Percentiles rank a stretch among this genome's conserved stretches.
These are phyloP conservation scores for Zophobas atratus DNA, from an alignment of 1,140 invertebrate species.

Conservation along the genomic window DNA sequence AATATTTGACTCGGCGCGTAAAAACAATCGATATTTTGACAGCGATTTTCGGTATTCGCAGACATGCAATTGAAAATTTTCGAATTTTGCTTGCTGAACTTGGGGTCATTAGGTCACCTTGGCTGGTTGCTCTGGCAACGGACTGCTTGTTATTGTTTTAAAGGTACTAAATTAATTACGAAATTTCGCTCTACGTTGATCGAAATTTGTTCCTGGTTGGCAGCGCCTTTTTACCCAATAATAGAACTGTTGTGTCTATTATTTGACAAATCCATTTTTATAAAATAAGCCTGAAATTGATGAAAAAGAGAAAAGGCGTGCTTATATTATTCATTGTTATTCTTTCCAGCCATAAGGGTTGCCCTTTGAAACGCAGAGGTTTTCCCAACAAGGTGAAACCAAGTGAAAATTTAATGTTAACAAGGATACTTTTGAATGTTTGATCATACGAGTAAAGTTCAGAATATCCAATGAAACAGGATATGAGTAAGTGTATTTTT, in stretches of 20 bases:
- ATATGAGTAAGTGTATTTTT: too few species aligned
- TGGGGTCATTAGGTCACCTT: constrained; percentile 27
- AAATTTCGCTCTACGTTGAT: constrained; percentile 12
- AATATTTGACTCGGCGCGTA: not conserved
- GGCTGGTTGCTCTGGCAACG: constrained; percentile 18
- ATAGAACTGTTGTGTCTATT: constrained; percentile 4
- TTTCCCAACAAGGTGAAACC: not conserved
- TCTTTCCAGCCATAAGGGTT: not conserved
- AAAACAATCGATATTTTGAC: too few species aligned
- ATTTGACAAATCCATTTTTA: constrained; percentile 9
- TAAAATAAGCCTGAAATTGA: not conserved
- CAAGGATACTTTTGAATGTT: constrained; percentile 6
- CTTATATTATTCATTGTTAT: not conserved
- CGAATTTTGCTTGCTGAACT: constrained; percentile 2
- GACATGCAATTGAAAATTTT: constrained; percentile 1
- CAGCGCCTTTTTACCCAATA: not conserved
- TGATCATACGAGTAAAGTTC: not conserved
- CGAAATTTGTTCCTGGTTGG: constrained; percentile 2
- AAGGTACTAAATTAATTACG: constrained; percentile 30
- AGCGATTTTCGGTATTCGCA: not conserved
- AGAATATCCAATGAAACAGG: not conserved
- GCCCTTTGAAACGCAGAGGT: not conserved
- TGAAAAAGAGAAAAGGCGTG: not conserved
- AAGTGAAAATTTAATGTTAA: constrained; percentile 24
- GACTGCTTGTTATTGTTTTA: constrained; percentile 17